Base-by-base conservation (phyloP, 1,140 invertebrate genomes). In the Diabrotica virgifera region DNA sequence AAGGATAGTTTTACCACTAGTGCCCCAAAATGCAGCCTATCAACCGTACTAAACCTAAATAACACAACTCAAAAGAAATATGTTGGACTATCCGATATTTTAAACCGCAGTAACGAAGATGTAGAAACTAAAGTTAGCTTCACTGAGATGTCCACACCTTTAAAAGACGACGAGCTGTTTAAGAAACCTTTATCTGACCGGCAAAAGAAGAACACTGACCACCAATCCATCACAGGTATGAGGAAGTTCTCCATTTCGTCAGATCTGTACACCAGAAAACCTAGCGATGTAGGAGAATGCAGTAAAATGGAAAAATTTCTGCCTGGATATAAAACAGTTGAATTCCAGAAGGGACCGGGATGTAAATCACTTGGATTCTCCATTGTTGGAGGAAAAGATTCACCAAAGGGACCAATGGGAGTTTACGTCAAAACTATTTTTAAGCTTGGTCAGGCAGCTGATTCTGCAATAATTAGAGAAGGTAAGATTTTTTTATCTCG, bases 371-470 rank as follows among this genome's bases (percentile, higher is more conserved):
- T 93, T 35, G 90, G 90, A 0, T 92, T 93, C 78, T 90, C 88
- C 40, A 90, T 93, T 46, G 90, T 93, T 0, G 91, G 91, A n/a
- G 90, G 90, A 0, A 85, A 85, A 59, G 88, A 88, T 70, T 90
- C 88, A 52, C 89, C 89, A 5, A 86, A 89, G 69, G 90, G 90
- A 4, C 85, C 90, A 72, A 85, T 92, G 78, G 90, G 90, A 10
- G 90, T 93, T 64, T 92, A 90, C 74, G 88, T 93, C 10, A 93
- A 93, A 76, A 92, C 87, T n/a, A 89, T 93, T 58, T 92, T 91
- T 75, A 85, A 87, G 56, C 86, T 86, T 63, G 90, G 90, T 51
- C 88, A 90, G 65, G 90, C 90, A 8, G 87, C 88, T 36, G 85
- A 87, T 65, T 84, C 86, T 61, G 87, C 85, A 5, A 80, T 84